These are phyloP conservation scores for Mus spicilegus DNA, from an alignment of 2,113 vertebrate genomes.

Conservation along the genomic window DNA sequence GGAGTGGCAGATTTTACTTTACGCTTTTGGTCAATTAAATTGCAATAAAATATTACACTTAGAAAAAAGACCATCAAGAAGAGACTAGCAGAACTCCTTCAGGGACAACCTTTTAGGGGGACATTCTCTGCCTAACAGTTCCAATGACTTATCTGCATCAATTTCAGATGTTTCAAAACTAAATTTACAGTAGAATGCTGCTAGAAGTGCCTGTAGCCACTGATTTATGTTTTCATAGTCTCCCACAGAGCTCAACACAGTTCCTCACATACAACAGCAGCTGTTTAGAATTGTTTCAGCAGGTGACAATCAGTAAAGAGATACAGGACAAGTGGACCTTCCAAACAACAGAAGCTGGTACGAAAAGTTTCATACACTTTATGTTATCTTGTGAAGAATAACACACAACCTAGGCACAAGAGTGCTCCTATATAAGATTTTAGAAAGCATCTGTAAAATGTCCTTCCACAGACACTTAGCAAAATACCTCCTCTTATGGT, in stretches of 20 bases:
- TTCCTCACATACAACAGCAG: neutral
- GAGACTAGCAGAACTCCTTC: neutral
- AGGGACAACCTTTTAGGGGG: neutral
- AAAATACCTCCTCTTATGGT: neutral
- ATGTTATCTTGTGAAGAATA: neutral
- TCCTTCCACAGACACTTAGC: neutral
- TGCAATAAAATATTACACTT: neutral
- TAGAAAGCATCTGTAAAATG: neutral
- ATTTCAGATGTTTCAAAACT: neutral
- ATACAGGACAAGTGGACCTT: neutral
- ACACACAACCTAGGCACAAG: neutral
- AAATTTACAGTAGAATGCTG: neutral
- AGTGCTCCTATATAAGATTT: neutral
- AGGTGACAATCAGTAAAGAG: neutral
- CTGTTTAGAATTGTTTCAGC: neutral
- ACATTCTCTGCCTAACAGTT: neutral
- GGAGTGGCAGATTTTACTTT: neutral
- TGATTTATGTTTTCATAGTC: neutral
- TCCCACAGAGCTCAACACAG: neutral
- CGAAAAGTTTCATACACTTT: neutral
- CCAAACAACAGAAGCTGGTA: neutral
- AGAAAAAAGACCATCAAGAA: neutral
- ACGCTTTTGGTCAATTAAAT: neutral
- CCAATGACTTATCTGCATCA: neutral
- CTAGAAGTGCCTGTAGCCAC: neutral